phyloP scores from a whole-genome alignment of 1,140 invertebrate species.

The Drosophila pseudoananassae region DNA sequence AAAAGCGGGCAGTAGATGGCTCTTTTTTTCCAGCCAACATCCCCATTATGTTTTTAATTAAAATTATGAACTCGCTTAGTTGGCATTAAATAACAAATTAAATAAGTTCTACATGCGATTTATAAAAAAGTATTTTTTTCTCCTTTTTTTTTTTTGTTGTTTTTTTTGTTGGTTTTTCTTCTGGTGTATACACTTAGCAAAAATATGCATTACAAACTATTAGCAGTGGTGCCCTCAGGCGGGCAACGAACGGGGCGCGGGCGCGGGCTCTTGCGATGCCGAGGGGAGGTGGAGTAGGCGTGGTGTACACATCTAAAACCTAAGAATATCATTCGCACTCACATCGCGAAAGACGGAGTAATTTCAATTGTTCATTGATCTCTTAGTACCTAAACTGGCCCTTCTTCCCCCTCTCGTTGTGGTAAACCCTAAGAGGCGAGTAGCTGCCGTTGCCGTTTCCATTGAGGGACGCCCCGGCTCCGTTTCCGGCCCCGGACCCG shows the following conservation, averaged over 20 bases:
- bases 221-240: slow-evolving; percentile 50
- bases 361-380: slow-evolving; percentile 3
- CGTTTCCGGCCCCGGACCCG: slow-evolving; percentile 56
- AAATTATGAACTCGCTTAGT: slow-evolving; percentile 79
- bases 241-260: slow-evolving; percentile 2
- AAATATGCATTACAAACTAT: slow-evolving; percentile 69
- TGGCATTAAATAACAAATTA: slow-evolving; percentile 81
- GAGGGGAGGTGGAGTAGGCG: slow-evolving; percentile 31
- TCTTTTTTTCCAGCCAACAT: slow-evolving; percentile 20
- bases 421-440: slow-evolving; percentile 90
- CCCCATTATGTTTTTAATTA: slow-evolving; percentile 50
- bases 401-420: slow-evolving; percentile 90
- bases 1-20: slow-evolving; percentile 40
- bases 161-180: slow-evolving; percentile 31
- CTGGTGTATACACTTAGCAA: slow-evolving; percentile 80
- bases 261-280: no score
- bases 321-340: slow-evolving; percentile 55
- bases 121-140: slow-evolving; percentile 35
- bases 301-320: slow-evolving; percentile 63
- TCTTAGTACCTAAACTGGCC: slow-evolving; percentile 91
- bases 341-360: slow-evolving; percentile 10
- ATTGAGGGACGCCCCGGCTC: slow-evolving; percentile 50
- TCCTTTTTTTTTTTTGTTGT: slow-evolving; percentile 7
- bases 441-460: slow-evolving; percentile 86
- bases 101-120: slow-evolving; percentile 66